Base-by-base conservation (phyloP, 2,888 invertebrate genomes). In the Lepidochrysops patricia region DNA sequence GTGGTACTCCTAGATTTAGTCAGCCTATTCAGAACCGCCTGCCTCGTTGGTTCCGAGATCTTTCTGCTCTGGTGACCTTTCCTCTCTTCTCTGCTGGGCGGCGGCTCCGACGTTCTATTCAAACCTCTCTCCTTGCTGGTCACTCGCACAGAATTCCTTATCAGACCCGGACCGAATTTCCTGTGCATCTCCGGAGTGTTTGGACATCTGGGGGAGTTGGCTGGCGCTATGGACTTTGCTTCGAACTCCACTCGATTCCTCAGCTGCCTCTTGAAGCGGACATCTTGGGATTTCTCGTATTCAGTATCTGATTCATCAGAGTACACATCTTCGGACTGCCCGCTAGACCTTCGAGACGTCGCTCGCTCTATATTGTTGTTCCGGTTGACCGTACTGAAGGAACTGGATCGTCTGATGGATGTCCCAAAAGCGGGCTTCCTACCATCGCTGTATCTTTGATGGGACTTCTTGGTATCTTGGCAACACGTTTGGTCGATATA, bases 191-290 rank as follows among this genome's bases (percentile, higher is more conserved):
- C 92, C 0, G 92, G 92, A 0, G 92, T 92, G 58, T 91, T 92
- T 1, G 92, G 92, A 74, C 92, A 92, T 68, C 89, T 80, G 0
- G 90, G 82, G 7, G 87, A 85, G 65, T 90, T 90, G 0, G 84
- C 80, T 7, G 89, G 83, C 0, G 81, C 89, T 2, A 83, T 74
- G 5, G 85, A 76, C 65, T 90, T 90, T 59, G 89, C 72, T 68
- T 90, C 88, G 1, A 87, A 87, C 4, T 86, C 84, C 66, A 92
- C 93, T 35, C 93, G 92, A 90, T 79, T 93, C 69, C 68, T 95
- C 85, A 83, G 94, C 84, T 74, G 93, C 66, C 95, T 90, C 76
- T 96, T 97, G 68, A 93, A 93, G 49, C 83, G 74, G 9, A 73
- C 62, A 90, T 91, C 73, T 62, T 84, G 80, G 0, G 80, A 79